These are phyloP conservation scores for Sylvicapra grimmia DNA, from an alignment of 2,113 vertebrate genomes.

Conservation along the genomic window DNA sequence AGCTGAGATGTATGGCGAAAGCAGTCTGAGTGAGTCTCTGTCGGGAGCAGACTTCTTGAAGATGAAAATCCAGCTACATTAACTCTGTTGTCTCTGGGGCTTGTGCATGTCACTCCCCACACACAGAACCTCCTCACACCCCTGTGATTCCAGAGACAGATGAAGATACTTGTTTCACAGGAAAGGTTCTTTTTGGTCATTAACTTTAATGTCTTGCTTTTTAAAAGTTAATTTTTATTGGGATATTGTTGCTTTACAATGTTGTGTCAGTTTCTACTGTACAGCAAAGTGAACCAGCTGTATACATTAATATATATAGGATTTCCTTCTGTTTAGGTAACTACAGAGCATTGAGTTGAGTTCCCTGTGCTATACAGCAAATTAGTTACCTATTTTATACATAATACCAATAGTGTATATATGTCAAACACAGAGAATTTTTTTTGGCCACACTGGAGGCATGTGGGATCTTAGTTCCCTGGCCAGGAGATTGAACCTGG, in stretches of 20 bases:
- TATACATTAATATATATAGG: background rate
- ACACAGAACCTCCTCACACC: too few species aligned
- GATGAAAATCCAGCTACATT: accelerated
- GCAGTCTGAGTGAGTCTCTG: accelerated
- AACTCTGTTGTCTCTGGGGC: accelerated
- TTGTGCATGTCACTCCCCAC: accelerated
- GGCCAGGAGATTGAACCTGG: background rate
- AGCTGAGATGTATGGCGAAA: accelerated
- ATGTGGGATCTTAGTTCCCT: background rate
- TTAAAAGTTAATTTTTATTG: background rate
- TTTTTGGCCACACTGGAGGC: background rate
- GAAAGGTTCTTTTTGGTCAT: background rate
- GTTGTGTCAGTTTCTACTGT: background rate
- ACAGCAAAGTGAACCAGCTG: background rate
- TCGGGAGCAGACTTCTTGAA: background rate
- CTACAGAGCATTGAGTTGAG: background rate
- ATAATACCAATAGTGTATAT: background rate
- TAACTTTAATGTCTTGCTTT: background rate
- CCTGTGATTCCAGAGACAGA: accelerated
- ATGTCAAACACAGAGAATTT: background rate
- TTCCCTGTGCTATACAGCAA: background rate
- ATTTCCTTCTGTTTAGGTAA: background rate
- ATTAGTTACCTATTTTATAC: background rate
- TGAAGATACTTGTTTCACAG: background rate
- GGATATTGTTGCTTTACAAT: background rate